Conservation (phyloP, 1,140 invertebrate species). For the Drosophila subobscura region DNA sequence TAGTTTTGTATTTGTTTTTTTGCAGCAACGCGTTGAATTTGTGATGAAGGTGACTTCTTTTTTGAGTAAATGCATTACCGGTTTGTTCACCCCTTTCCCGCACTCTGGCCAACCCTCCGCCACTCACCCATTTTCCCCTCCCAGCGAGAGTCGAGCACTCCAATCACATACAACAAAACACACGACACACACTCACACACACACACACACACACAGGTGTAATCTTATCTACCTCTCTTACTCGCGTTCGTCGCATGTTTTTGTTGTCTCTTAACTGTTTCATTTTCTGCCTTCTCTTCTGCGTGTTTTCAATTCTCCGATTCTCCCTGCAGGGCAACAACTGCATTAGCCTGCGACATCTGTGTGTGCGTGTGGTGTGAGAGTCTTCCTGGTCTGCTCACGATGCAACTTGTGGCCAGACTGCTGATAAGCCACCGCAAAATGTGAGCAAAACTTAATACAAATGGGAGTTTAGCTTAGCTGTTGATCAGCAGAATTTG, state of each 20-base stretch:
- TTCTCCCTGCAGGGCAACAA: constrained; percentile 32
- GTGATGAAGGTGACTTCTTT: constrained; percentile 78
- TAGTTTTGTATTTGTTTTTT: constrained; percentile 29
- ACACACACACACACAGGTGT: constrained; percentile 47
- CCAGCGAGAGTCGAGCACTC: background rate
- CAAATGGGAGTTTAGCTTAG: background rate
- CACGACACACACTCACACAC: constrained; percentile 10
- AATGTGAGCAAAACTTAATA: background rate
- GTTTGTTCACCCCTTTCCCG: constrained; percentile 56
- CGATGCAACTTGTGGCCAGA: too few relatives aligned
- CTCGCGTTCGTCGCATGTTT: constrained; percentile 39
- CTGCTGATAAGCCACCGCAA: constrained; percentile 36
- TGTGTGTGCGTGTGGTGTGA: constrained; percentile 19
- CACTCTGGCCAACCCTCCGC: constrained; percentile 16
- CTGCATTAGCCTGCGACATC: constrained; percentile 24
- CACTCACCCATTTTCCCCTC: constrained; percentile 3
- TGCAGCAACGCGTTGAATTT: constrained; percentile 54
- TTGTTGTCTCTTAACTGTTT: constrained; percentile 44
- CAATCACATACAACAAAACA: background rate
- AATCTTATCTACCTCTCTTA: constrained; percentile 67
- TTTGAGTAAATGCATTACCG: constrained; percentile 76
- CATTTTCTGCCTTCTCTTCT: constrained; percentile 17
- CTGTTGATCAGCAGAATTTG: constrained; percentile 26
- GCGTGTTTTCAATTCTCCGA: constrained; percentile 22
- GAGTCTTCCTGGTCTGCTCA: background rate